Base-by-base conservation (phyloP, 1,140 invertebrate species). In the Glossosoma conforme region DNA sequence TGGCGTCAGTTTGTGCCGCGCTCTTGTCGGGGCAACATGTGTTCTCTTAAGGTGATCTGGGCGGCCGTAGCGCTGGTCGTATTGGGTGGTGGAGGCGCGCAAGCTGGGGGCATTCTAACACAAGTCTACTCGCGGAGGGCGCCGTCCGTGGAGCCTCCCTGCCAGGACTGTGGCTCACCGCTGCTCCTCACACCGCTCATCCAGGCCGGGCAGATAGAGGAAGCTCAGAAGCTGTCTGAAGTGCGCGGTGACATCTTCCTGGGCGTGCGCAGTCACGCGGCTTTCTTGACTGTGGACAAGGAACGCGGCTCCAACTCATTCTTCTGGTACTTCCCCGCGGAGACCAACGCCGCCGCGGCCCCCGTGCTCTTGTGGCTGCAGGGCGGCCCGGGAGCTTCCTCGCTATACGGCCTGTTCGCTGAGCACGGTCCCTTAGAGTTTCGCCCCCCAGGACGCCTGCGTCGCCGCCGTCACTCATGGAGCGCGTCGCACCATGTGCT, bases 351-450 rank as follows among this genome's bases (percentile, higher is more conserved):
- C 41, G 63, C 64, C 25, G 65, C 63, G 18, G 77, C 77, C 2
- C 86, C 86, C 8, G 75, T 89, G 3, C 53, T 87, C 2, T 60
- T 89, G 13, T 89, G 86, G 86, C 70, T 89, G 9, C 84, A 89
- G 70, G 86, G 86, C 28, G 82, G 87, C 0, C 91, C 91, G 1
- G 91, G 91, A 0, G 80, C 82, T 4, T 80, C 85, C 1, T 90
- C 88, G 0, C 64, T 93, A 18, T 88, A 83, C 61, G 90, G 88
- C 0, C 66, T 93, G 1, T 93, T 93, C 58, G 74, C 78, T 0
- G 89, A 93, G 69, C 84, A 91, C 62, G 91, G 91, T 0, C 90
- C 91, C 0, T 83, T 87, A 38, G 58, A 73, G 20, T 76, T 90
- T 17, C 77, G 77, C 13, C 65, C 74, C 48, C 70, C 84, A 43